A percentile compares a stretch with the other conserved stretches of the same genome.
Evolutionary conservation across 2,113 vertebrate genomes (phyloP).

Genomic region (Otocyon megalotis): DNA sequence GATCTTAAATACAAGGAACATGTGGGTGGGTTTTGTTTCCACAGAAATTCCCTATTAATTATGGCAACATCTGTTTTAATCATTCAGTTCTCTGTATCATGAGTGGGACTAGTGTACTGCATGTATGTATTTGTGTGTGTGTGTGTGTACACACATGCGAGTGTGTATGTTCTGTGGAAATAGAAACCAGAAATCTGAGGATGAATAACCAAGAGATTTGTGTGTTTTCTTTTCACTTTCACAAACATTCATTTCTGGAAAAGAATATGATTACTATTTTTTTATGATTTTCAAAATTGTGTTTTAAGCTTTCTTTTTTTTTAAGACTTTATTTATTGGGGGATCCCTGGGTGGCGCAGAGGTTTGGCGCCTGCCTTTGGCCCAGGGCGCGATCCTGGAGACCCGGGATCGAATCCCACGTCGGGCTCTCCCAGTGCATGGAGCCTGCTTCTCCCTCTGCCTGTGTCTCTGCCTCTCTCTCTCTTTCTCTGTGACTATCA

Average conservation of each 20-base stretch:
- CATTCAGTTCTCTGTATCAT: background rate
- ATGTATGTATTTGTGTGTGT: background rate
- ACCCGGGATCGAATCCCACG: no score
- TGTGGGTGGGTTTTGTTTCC: background rate
- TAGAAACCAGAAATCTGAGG: background rate
- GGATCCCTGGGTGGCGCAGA: no score
- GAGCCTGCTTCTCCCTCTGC: no score
- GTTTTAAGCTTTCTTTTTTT: background rate
- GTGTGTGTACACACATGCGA: background rate
- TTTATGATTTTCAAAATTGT: background rate
- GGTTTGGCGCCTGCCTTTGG: no score
- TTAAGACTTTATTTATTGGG: no score
- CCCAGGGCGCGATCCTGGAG: no score
- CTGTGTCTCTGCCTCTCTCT: no score
- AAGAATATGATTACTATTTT: background rate
- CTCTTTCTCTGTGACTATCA: no score
- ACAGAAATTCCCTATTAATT: background rate
- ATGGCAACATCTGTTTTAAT: background rate
- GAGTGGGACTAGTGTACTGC: background rate
- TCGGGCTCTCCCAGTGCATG: no score
- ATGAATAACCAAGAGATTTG: background rate
- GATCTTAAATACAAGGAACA: background rate
- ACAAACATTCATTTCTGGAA: background rate
- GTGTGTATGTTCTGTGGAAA: background rate
- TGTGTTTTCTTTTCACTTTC: background rate